A percentile compares a stretch with the other conserved stretches of the same genome.
Evolutionary conservation across 2,113 vertebrate species (phyloP).

Genomic region (Cyphomyrus plagiostoma): DNA sequence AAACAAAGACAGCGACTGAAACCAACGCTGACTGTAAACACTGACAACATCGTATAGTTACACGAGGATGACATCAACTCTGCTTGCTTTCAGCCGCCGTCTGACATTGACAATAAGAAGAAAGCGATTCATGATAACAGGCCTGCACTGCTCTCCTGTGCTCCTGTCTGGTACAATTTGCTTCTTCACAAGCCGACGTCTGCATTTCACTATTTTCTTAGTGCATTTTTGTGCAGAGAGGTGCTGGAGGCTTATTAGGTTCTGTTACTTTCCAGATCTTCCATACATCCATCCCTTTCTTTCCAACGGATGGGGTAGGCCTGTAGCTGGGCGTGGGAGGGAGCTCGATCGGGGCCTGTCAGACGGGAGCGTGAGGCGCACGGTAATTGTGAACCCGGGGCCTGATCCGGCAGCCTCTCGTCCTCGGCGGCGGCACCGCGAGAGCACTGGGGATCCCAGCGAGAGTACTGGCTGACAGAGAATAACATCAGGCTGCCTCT

Average conservation of each 20-base stretch:
- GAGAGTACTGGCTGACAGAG: conserved; percentile 24
- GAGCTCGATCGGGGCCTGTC: conserved; percentile 10
- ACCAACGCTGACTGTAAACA: background rate
- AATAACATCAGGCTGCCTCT: conserved; percentile 18
- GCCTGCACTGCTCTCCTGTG: background rate
- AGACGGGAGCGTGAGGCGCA: conserved; percentile 7
- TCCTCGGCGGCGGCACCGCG: background rate
- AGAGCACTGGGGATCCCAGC: conserved; percentile 5
- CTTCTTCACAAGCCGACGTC: background rate
- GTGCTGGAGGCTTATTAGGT: background rate
- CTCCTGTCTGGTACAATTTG: background rate
- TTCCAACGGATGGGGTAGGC: background rate
- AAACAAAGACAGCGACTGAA: conserved; percentile 2
- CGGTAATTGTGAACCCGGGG: background rate
- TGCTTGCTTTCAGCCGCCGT: background rate
- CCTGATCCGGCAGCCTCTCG: background rate
- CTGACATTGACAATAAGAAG: background rate
- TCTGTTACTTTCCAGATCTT: background rate
- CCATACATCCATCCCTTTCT: background rate
- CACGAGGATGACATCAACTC: background rate
- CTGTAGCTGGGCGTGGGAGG: background rate
- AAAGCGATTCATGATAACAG: background rate
- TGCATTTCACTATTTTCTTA: background rate
- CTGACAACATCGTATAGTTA: background rate
- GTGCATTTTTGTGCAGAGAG: background rate